Percentiles rank a stretch among this genome's conserved stretches.
phyloP scores from a whole-genome alignment of 1,140 invertebrate species.

The Atopsyche davidsoni region DNA sequence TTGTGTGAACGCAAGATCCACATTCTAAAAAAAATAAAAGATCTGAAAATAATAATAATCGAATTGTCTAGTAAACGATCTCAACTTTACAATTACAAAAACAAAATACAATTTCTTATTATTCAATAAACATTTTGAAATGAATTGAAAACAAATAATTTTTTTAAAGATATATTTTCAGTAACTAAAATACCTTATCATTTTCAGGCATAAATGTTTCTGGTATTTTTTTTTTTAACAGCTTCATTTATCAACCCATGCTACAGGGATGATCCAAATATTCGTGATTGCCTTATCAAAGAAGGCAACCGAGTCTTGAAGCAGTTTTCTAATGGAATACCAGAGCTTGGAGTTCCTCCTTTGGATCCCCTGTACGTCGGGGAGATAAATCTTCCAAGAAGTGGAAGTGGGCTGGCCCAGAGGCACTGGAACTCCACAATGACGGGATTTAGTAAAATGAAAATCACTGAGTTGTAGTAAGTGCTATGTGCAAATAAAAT shows the following conservation, averaged over 20 bases:
- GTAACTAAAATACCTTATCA: too few relatives aligned
- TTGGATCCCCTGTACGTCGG: constrained; percentile 50
- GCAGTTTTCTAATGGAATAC: constrained; percentile 45
- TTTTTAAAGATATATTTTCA: too few relatives aligned
- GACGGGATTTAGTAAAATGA: constrained; percentile 8
- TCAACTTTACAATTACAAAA: too few relatives aligned
- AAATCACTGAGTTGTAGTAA: constrained; percentile 3
- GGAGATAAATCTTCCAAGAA: constrained; percentile 10
- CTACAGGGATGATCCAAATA: constrained; percentile 35
- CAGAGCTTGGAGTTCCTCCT: constrained; percentile 47
- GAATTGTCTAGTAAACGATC: too few relatives aligned
- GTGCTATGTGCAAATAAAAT: too few relatives aligned
- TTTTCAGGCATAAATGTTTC: too few relatives aligned
- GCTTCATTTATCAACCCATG: constrained; percentile 39
- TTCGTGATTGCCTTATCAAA: constrained; percentile 37
- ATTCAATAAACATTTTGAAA: too few relatives aligned
- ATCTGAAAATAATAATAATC: too few relatives aligned
- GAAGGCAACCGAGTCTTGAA: constrained; percentile 42
- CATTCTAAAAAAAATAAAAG: too few relatives aligned
- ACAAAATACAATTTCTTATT: too few relatives aligned
- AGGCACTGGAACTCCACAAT: constrained; percentile 2
- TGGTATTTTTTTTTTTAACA: constrained; percentile 22
- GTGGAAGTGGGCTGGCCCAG: not conserved
- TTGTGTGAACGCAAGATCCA: too few relatives aligned
- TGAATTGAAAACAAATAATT: too few relatives aligned